A percentile compares a stretch with the other conserved stretches of the same genome.
These are phyloP conservation scores for Calonectris borealis DNA, from an alignment of 2,113 vertebrate genomes.

Conservation along the genomic window DNA sequence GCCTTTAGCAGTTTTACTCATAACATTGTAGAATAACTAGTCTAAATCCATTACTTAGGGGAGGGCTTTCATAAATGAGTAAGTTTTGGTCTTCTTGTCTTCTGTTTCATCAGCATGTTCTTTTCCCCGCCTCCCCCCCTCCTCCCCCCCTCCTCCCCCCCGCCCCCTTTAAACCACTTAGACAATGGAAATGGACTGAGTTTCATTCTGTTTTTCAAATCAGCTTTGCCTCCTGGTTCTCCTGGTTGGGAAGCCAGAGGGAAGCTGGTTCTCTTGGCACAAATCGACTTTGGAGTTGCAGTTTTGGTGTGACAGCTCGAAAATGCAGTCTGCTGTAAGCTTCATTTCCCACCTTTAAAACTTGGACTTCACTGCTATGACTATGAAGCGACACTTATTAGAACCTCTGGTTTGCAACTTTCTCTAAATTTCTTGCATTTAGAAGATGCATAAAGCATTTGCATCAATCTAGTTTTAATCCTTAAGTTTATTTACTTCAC, in stretches of 20 bases:
- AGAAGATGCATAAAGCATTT: background rate
- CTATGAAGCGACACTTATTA: background rate
- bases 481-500: background rate
- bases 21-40: background rate
- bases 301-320: background rate
- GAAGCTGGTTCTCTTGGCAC: background rate
- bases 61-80: background rate
- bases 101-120: background rate
- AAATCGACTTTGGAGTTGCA: background rate
- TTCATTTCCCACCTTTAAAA: background rate
- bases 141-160: too few species aligned
- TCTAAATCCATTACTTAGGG: background rate
- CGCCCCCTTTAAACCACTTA: background rate
- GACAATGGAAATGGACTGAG: background rate
- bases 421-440: background rate
- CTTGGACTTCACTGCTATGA: background rate
- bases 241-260: background rate
- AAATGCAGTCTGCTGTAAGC: background rate
- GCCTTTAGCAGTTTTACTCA: conserved; percentile 10
- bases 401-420: background rate
- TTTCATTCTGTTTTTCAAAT: background rate
- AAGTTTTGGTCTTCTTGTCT: background rate
- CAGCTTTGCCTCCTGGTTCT: background rate
- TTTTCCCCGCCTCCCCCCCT: too few species aligned
- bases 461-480: background rate